Percentiles rank a stretch among this genome's conserved stretches.
Evolutionary conservation across 2,888 invertebrate genomes (phyloP).

Genomic region (Meliscaeva auricollis): DNA sequence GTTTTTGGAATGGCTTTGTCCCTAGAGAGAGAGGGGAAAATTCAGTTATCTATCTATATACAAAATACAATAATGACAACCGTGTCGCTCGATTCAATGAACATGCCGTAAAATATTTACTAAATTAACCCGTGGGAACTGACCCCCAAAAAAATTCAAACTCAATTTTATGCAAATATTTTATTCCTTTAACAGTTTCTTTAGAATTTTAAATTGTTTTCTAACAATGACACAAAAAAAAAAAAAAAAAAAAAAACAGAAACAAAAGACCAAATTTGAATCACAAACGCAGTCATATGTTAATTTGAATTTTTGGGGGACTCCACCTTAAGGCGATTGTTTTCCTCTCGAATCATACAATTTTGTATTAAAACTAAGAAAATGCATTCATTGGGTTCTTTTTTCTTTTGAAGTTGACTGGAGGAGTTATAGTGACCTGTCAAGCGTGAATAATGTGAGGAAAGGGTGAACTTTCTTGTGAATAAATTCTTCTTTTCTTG

Average conservation of each 20-base stretch:
- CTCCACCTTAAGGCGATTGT: slow-evolving; percentile 14
- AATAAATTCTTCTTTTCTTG: slow-evolving; percentile 19
- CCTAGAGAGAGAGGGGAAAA: background rate
- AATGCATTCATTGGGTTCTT: slow-evolving; percentile 29
- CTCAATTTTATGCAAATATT: slow-evolving; percentile 63
- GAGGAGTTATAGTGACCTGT: slow-evolving; percentile 61
- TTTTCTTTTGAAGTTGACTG: slow-evolving; percentile 27
- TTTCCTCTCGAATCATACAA: background rate
- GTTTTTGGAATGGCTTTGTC: background rate
- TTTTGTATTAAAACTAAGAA: slow-evolving; percentile 18
- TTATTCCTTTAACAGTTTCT: slow-evolving; percentile 35
- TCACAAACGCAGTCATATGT: slow-evolving; percentile 52
- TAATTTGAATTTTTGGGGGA: slow-evolving; percentile 25
- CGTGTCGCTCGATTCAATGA: slow-evolving; percentile 63
- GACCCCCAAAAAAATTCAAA: slow-evolving; percentile 41
- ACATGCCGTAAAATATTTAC: slow-evolving; percentile 34
- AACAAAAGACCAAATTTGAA: slow-evolving; percentile 30
- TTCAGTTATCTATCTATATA: background rate
- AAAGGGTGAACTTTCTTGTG: slow-evolving; percentile 61
- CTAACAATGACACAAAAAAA: background rate
- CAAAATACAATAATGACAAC: slow-evolving; percentile 63
- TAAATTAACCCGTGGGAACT: slow-evolving; percentile 64
- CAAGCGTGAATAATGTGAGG: slow-evolving; percentile 65
- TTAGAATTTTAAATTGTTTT: slow-evolving; percentile 39
- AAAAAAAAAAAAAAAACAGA: slow-evolving; percentile 6